phyloP scores from a whole-genome alignment of 2,797 vertebrate genomes.

The Sebastes wilsoni region DNA sequence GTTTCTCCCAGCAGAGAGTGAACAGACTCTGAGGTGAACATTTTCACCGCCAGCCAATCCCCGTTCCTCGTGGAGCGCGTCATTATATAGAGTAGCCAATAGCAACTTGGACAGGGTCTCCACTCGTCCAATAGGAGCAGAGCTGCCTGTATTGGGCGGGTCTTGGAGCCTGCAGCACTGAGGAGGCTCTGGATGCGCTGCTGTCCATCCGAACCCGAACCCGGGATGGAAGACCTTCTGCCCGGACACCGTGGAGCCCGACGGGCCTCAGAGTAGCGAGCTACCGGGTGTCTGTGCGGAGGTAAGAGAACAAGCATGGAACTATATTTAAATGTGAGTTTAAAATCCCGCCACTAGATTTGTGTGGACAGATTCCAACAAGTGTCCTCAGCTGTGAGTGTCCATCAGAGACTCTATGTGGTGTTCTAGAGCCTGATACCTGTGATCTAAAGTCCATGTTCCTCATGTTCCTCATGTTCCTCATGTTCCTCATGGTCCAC shows the following conservation, averaged over 20 bases:
- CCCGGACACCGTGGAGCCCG: background rate
- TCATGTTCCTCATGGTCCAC: background rate
- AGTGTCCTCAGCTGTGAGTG: background rate
- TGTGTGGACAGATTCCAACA: background rate
- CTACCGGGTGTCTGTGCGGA: background rate
- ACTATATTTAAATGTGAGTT: background rate
- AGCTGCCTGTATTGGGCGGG: slow-evolving; percentile 47
- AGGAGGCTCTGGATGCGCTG: slow-evolving; percentile 10
- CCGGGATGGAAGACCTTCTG: slow-evolving; percentile 9
- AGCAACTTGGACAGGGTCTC: background rate
- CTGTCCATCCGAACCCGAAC: slow-evolving; percentile 6
- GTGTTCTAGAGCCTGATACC: background rate
- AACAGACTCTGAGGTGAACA: slow-evolving; percentile 38
- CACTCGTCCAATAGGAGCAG: slow-evolving; percentile 68
- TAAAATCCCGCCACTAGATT: background rate
- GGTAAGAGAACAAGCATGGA: slow-evolving; percentile 30
- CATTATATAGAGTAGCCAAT: slow-evolving; percentile 57
- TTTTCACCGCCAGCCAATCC: slow-evolving; percentile 57
- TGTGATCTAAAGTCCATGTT: background rate
- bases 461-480: background rate
- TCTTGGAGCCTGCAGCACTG: background rate
- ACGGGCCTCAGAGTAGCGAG: background rate
- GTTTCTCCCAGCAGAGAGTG: background rate
- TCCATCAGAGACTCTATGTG: no score
- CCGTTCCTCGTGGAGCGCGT: slow-evolving; percentile 18